Evolutionary conservation across 1,140 invertebrate genomes (phyloP).

Genomic region (Hestina assimilis): DNA sequence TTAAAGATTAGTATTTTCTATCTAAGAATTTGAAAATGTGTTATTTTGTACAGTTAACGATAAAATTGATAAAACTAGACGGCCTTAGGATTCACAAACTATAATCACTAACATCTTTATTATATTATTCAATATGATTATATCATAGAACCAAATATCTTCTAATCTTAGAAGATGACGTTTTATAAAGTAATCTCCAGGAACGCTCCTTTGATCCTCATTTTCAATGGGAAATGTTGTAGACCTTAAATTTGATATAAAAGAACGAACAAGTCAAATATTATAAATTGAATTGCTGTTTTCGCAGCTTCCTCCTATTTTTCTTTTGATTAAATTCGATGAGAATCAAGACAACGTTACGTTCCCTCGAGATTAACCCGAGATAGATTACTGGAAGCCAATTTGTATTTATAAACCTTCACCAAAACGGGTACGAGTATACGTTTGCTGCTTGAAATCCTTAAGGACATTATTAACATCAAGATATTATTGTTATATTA

Average conservation of each 20-base stretch:
- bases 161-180: conserved; percentile 4
- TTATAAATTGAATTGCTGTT: conserved; percentile 28
- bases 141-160: not conserved
- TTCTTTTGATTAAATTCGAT: conserved; percentile 40
- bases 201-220: conserved; percentile 5
- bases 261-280: conserved; percentile 23
- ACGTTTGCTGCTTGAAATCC: not conserved
- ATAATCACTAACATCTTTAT: too few species aligned
- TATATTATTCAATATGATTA: too few species aligned
- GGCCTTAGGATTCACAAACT: too few species aligned
- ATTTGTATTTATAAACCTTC: conserved; percentile 40
- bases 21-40: too few species aligned
- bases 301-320: conserved; percentile 25
- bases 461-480: conserved; percentile 3
- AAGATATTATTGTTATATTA: not conserved
- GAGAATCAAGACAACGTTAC: conserved; percentile 20
- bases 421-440: not conserved
- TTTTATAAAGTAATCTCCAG: conserved; percentile 6
- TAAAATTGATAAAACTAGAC: too few species aligned
- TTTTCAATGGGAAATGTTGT: conserved; percentile 16
- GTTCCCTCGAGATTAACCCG: conserved; percentile 25
- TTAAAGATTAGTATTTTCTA: too few species aligned
- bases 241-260: conserved; percentile 6
- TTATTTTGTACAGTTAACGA: too few species aligned
- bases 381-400: conserved; percentile 27